Evolutionary conservation across 2,113 vertebrate genomes (phyloP).

Genomic region (Calidris pygmaea): DNA sequence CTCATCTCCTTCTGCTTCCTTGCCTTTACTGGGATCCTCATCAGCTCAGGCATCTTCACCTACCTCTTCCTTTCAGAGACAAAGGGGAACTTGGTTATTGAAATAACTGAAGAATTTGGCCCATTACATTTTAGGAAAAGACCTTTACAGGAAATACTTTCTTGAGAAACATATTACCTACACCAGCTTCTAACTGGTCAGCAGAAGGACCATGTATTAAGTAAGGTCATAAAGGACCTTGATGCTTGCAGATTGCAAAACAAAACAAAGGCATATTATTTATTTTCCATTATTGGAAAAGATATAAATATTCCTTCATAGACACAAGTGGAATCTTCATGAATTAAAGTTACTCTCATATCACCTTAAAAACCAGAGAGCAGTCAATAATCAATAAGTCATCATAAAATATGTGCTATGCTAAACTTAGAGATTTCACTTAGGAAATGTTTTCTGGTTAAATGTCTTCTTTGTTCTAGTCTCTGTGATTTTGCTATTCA

Average conservation of each 20-base stretch:
- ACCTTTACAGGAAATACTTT: not conserved
- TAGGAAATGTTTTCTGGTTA: not conserved
- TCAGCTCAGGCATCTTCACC: constrained; percentile 36
- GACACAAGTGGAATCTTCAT: not conserved
- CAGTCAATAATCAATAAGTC: not conserved
- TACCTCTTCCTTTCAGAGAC: constrained; percentile 70
- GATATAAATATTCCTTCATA: not conserved
- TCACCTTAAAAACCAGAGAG: not conserved
- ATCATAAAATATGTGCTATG: not conserved
- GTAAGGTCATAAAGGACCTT: not conserved
- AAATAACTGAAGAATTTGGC: constrained; percentile 70
- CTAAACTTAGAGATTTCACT: not conserved
- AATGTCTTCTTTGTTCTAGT: not conserved
- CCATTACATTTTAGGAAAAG: constrained; percentile 42
- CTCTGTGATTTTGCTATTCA: not conserved
- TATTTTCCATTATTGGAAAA: not conserved
- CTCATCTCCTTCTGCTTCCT: constrained; percentile 73
- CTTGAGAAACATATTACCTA: not conserved
- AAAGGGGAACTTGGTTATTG: constrained; percentile 60
- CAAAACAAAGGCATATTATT: not conserved
- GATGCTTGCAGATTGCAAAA: not conserved
- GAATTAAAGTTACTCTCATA: not conserved
- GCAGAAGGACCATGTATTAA: not conserved
- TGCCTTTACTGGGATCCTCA: constrained; percentile 68
- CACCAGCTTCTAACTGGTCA: not conserved